These are phyloP conservation scores for Sminthurides bifidus DNA, from an alignment of 1,140 invertebrate genomes.

Conservation along the genomic window DNA sequence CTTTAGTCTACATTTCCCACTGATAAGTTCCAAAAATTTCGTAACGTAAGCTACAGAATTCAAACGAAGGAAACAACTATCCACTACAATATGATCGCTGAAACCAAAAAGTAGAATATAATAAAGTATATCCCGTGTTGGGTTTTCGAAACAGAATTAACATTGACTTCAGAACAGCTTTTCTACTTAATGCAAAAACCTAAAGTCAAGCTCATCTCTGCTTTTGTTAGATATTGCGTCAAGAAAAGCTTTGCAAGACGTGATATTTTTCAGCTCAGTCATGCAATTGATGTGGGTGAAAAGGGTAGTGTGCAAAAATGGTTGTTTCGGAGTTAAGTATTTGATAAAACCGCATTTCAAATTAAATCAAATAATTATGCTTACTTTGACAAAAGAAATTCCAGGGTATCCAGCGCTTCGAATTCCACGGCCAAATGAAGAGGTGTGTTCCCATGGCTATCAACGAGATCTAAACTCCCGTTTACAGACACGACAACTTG, in stretches of 20 bases:
- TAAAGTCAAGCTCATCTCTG: too few relatives aligned
- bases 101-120: background rate
- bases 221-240: too few relatives aligned
- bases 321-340: background rate
- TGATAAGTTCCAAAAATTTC: too few relatives aligned
- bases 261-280: background rate
- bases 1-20: too few relatives aligned
- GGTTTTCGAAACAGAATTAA: background rate
- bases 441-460: conserved; percentile 65
- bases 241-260: too few relatives aligned
- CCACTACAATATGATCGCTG: background rate
- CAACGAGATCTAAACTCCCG: conserved; percentile 60
- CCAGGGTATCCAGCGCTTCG: conserved; percentile 54
- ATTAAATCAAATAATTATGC: conserved; percentile 33
- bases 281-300: background rate
- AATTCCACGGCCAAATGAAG: conserved; percentile 66
- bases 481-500: conserved; percentile 52
- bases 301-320: background rate
- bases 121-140: background rate
- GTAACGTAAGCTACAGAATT: background rate
- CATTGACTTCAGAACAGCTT: background rate
- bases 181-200: too few relatives aligned
- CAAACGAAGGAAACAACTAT: background rate
- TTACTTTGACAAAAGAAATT: conserved; percentile 59
- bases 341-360: background rate